A percentile compares a stretch with the other conserved stretches of the same genome.
phyloP scores from a whole-genome alignment of 2,888 invertebrate genomes.

The Megaustenia siamemsis region DNA sequence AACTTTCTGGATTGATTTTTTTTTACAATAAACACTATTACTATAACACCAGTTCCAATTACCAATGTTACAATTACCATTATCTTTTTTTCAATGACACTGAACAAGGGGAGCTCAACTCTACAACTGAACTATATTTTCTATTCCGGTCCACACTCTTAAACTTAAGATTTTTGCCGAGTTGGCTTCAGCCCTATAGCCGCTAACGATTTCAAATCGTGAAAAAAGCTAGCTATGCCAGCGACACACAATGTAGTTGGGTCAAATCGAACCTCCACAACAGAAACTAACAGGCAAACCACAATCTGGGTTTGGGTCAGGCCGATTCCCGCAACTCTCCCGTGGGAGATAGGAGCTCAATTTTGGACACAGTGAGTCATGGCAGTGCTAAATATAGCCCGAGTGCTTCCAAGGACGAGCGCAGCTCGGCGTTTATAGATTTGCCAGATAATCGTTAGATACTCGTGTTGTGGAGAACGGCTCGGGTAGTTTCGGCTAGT shows the following conservation, averaged over 20 bases:
- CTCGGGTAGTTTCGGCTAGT: neutral
- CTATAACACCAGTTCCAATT: too few species aligned
- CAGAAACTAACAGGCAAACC: neutral
- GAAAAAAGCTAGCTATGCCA: neutral
- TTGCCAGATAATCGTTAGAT: neutral
- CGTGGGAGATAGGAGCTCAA: conserved; percentile 33
- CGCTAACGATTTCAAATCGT: too few species aligned
- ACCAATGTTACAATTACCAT: too few species aligned
- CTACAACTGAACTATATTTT: too few species aligned
- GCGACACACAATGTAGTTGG: too few species aligned
- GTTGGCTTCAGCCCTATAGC: too few species aligned
- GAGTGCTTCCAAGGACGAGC: conserved; percentile 28
- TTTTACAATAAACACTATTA: neutral
- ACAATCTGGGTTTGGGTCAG: conserved; percentile 25
- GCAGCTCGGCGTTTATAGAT: neutral
- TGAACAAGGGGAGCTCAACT: too few species aligned
- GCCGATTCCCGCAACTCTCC: conserved; percentile 26
- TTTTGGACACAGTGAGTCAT: conserved; percentile 52
- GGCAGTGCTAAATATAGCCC: conserved; percentile 41
- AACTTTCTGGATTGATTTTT: too few species aligned
- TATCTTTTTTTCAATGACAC: too few species aligned
- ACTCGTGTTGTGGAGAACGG: neutral
- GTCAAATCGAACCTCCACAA: too few species aligned
- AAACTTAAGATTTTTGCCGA: too few species aligned
- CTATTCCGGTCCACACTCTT: too few species aligned